Conservation (phyloP, 92 coral and sea anemone species). For the Anthopleura xanthogrammica region DNA sequence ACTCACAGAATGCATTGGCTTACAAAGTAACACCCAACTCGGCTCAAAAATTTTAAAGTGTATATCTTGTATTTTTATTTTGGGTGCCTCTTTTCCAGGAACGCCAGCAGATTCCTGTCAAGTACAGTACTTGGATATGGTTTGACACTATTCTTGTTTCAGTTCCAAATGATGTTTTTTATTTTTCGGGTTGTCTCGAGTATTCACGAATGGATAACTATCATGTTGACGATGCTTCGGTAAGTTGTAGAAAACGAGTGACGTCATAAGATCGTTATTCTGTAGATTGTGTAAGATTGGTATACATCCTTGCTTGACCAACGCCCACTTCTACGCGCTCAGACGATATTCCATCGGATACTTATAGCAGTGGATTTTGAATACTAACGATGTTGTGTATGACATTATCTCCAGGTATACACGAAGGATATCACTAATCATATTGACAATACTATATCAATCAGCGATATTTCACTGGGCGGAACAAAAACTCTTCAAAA, state of each 20-base stretch:
- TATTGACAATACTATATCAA: neutral
- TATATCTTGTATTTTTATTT: too few relatives aligned
- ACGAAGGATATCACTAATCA: neutral
- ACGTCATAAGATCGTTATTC: too few relatives aligned
- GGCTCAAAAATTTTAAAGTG: too few relatives aligned
- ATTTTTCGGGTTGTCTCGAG: neutral
- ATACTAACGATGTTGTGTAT: too few relatives aligned
- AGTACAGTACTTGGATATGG: neutral
- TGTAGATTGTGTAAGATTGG: too few relatives aligned
- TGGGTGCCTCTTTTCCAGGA: neutral
- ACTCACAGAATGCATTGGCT: too few relatives aligned
- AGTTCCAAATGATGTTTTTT: neutral
- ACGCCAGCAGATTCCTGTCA: conserved; percentile 1
- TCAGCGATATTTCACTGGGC: conserved; percentile 4
- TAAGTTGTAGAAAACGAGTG: neutral
- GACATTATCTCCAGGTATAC: neutral
- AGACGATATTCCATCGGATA: too few relatives aligned
- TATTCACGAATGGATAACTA: neutral
- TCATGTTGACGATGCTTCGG: neutral
- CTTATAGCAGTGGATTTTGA: too few relatives aligned
- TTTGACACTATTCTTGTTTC: neutral
- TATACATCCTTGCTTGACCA: too few relatives aligned
- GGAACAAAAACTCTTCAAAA: neutral
- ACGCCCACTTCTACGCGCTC: too few relatives aligned
- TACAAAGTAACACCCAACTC: too few relatives aligned